Conservation (phyloP, 2,113 vertebrate species). For the Conger conger region DNA sequence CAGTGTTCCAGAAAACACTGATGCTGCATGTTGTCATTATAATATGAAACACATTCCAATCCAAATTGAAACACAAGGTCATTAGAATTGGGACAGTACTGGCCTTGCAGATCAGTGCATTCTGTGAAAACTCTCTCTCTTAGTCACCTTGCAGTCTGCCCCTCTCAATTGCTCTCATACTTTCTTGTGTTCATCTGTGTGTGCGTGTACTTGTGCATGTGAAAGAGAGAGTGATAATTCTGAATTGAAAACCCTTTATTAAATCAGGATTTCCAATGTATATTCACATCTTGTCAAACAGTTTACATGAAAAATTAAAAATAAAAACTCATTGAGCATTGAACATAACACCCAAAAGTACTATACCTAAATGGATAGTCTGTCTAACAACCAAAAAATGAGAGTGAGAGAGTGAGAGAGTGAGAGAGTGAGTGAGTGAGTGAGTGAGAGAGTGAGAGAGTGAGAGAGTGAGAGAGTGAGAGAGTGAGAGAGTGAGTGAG, state of each 20-base stretch:
- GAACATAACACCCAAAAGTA: too few relatives aligned
- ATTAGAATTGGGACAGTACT: neutral
- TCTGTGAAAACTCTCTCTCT: neutral
- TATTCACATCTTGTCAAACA: too few relatives aligned
- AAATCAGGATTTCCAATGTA: too few relatives aligned
- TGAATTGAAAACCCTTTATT: too few relatives aligned
- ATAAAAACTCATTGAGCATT: too few relatives aligned
- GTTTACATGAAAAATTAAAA: too few relatives aligned
- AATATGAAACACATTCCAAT: neutral
- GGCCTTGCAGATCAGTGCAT: neutral
- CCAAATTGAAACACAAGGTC: neutral
- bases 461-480: neutral
- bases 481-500: neutral
- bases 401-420: conserved; percentile 24
- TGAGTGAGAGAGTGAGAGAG: neutral
- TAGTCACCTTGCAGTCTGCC: neutral
- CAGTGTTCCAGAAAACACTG: too few relatives aligned
- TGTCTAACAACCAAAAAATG: conserved; percentile 24
- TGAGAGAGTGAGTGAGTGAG: conserved; percentile 9
- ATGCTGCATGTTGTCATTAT: too few relatives aligned
- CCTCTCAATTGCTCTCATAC: neutral
- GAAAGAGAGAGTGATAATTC: too few relatives aligned
- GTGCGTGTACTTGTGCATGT: neutral
- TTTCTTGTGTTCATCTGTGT: neutral
- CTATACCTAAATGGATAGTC: too few relatives aligned